Percentiles rank a stretch among this genome's conserved stretches.
These are phyloP conservation scores for Hiodon alosoides DNA, from an alignment of 2,113 vertebrate genomes.

Conservation along the genomic window DNA sequence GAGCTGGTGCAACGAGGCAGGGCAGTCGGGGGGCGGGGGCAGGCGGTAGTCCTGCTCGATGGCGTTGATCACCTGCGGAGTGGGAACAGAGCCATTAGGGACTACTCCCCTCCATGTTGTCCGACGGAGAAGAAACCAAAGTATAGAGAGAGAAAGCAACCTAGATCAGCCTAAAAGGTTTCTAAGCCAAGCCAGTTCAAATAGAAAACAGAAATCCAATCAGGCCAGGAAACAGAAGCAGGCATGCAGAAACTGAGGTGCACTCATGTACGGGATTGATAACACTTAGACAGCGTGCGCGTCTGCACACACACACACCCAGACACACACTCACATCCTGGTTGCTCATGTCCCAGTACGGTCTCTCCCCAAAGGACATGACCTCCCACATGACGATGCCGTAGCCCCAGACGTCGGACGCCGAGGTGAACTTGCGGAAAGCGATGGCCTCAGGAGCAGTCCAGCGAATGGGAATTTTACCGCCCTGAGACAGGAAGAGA, in stretches of 20 bases:
- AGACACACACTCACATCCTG: slow-evolving; percentile 49
- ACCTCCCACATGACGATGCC: slow-evolving; percentile 79
- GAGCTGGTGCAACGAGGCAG: slow-evolving; percentile 80
- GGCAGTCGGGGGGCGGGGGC: slow-evolving; percentile 89
- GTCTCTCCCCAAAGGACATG: slow-evolving; percentile 75
- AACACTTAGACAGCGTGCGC: background rate
- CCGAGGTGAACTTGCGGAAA: slow-evolving; percentile 71
- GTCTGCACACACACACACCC: background rate
- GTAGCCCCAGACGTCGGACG: slow-evolving; percentile 74
- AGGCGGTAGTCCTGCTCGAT: slow-evolving; percentile 93
- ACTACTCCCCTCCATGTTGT: background rate
- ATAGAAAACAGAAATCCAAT: background rate
- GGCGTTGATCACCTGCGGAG: slow-evolving; percentile 86
- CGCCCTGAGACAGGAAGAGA: slow-evolving; percentile 50
- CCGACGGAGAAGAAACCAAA: too few species aligned
- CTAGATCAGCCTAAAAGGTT: too few species aligned
- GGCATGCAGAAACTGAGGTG: background rate
- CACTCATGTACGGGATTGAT: background rate
- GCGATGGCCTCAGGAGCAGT: slow-evolving; percentile 73
- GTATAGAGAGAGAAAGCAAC: too few species aligned
- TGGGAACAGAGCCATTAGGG: background rate
- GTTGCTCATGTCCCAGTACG: slow-evolving; percentile 74
- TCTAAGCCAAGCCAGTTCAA: background rate
- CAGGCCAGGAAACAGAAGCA: background rate
- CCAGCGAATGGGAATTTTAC: slow-evolving; percentile 77